Evolutionary conservation across 2,888 invertebrate genomes (phyloP).

Genomic region (Cristatella mucedo): DNA sequence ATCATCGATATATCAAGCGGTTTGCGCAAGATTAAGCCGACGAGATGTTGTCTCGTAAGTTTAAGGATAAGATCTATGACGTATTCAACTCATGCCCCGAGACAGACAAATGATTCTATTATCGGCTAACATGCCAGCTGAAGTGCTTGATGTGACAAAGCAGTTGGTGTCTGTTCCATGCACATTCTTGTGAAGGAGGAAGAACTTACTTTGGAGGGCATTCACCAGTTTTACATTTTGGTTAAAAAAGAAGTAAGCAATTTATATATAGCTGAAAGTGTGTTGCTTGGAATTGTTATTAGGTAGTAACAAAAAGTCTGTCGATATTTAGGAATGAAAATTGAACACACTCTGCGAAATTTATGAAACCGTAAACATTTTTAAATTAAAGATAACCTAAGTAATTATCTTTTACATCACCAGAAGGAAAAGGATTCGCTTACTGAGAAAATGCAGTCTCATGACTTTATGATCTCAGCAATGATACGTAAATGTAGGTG

Average conservation of each 20-base stretch:
- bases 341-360: constrained; percentile 77
- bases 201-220: constrained; percentile 82
- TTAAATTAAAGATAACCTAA: constrained; percentile 92
- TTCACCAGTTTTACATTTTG: too few relatives aligned
- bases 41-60: constrained; percentile 97
- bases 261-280: too few relatives aligned
- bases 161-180: constrained; percentile 95
- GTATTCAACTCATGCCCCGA: constrained; percentile 77
- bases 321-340: constrained; percentile 40
- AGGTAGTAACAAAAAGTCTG: constrained; percentile 2
- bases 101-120: constrained; percentile 88
- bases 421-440: constrained; percentile 94
- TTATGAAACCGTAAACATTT: too few relatives aligned
- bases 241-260: too few relatives aligned
- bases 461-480: constrained; percentile 93
- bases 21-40: constrained; percentile 98
- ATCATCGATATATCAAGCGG: constrained; percentile 71
- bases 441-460: constrained; percentile 78
- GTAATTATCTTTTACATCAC: constrained; percentile 99
- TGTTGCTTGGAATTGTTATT: too few relatives aligned
- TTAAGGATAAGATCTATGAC: constrained; percentile 98
- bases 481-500: constrained; percentile 47
- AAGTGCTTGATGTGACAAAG: constrained; percentile 91
- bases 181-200: constrained; percentile 95
- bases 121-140: constrained; percentile 95